Conservation (phyloP, 2,888 invertebrate genomes). For the Napeogenes inachia region DNA sequence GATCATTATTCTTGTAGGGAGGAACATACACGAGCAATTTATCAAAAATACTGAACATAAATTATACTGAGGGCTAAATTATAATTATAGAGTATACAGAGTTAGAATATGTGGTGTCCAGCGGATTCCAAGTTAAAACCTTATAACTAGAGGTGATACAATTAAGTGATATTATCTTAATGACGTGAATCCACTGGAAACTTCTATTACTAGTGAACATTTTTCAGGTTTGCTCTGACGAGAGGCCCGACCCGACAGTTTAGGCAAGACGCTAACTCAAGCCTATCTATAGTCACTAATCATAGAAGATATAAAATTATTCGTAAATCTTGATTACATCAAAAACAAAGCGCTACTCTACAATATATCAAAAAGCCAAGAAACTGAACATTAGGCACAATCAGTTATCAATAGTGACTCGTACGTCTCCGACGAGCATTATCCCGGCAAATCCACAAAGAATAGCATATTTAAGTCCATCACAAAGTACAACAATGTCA, state of each 20-base stretch:
- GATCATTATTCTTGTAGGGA: constrained; percentile 22
- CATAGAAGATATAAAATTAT: background rate
- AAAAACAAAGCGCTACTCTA: constrained; percentile 4
- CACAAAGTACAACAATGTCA: constrained; percentile 51
- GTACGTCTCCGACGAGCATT: background rate
- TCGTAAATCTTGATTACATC: constrained; percentile 1
- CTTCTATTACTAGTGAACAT: constrained; percentile 1
- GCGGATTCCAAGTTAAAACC: background rate
- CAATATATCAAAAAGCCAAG: constrained; percentile 11
- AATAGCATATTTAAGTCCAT: constrained; percentile 18
- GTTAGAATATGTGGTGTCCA: constrained; percentile 1
- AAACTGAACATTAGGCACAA: constrained; percentile 12
- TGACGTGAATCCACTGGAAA: background rate
- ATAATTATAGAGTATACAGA: constrained; percentile 3
- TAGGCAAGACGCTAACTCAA: constrained; percentile 1
- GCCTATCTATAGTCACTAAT: constrained; percentile 5
- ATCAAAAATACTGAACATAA: constrained; percentile 21
- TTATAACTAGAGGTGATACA: constrained; percentile 4
- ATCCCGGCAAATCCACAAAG: constrained; percentile 8
- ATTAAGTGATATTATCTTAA: background rate
- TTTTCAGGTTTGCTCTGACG: background rate
- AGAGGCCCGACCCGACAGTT: background rate
- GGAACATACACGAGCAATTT: constrained; percentile 16
- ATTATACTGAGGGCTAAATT: constrained; percentile 16
- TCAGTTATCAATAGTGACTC: constrained; percentile 10